Evolutionary conservation across 2,113 vertebrate species (phyloP).

Genomic region (Theristicus caerulescens): DNA sequence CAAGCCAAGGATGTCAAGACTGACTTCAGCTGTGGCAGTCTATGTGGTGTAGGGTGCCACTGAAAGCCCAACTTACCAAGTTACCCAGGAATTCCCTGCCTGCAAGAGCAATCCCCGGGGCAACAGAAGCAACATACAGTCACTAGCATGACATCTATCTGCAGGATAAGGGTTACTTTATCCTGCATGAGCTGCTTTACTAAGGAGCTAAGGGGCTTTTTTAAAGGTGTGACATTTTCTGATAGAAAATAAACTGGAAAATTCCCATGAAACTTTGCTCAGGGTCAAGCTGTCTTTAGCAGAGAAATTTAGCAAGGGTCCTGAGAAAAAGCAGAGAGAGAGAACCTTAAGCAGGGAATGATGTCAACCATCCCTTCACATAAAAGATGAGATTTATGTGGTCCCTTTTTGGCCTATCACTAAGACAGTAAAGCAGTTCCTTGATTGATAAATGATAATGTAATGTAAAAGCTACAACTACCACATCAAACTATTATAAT

Average conservation of each 20-base stretch:
- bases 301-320: neutral
- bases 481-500: neutral
- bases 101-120: rapidly evolving
- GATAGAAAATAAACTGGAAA: neutral
- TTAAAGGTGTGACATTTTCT: neutral
- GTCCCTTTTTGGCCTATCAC: neutral
- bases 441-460: neutral
- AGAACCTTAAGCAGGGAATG: neutral
- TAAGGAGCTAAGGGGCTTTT: neutral
- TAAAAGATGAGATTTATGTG: neutral
- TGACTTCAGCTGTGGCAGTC: neutral
- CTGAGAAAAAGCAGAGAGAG: neutral
- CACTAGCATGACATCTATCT: neutral
- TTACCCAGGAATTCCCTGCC: neutral
- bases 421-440: neutral
- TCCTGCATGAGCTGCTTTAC: neutral
- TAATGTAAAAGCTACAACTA: neutral
- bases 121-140: neutral
- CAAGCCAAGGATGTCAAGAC: neutral
- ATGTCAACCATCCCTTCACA: neutral
- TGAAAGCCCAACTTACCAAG: neutral
- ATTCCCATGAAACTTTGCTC: neutral
- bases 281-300: neutral
- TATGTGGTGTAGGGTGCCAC: rapidly evolving
- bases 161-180: neutral